A percentile compares a stretch with the other conserved stretches of the same genome.
Evolutionary conservation across 2,888 invertebrate genomes (phyloP).

Genomic region (Trichopoda pennipes): DNA sequence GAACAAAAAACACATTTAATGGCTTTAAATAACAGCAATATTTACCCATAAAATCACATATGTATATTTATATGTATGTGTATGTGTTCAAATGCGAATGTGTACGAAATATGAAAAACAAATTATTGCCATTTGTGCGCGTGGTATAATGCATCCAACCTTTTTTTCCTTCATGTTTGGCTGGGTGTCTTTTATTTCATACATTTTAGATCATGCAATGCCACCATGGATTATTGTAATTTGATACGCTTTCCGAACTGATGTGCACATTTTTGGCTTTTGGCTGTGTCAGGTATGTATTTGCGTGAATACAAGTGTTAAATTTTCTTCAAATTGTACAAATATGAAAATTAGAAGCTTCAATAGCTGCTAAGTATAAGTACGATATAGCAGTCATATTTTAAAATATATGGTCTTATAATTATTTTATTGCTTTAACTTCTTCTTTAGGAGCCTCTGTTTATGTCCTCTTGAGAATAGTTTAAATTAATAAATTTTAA

Average conservation of each 20-base stretch:
- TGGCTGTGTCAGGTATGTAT: neutral
- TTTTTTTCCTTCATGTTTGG: neutral
- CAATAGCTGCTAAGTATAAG: too few species aligned
- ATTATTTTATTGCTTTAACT: too few species aligned
- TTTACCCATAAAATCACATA: conserved; percentile 15
- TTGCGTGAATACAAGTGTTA: neutral
- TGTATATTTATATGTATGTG: neutral
- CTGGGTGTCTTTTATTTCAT: neutral
- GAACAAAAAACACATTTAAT: conserved; percentile 55
- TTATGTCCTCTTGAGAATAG: too few species aligned
- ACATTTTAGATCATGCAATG: conserved; percentile 21
- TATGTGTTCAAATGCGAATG: neutral
- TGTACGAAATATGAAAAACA: neutral
- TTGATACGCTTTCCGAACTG: conserved; percentile 38
- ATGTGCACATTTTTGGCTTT: conserved; percentile 8
- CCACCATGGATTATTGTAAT: conserved; percentile 2
- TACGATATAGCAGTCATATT: too few species aligned
- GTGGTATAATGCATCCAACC: conserved; percentile 9
- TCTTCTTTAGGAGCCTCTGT: too few species aligned
- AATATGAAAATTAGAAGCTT: too few species aligned
- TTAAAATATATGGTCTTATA: too few species aligned
- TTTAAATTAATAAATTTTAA: too few species aligned
- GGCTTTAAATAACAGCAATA: conserved; percentile 45
- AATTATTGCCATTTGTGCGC: conserved; percentile 41
- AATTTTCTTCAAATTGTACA: too few species aligned